phyloP scores from a whole-genome alignment of 2,888 invertebrate genomes.

The Pollenia amentaria region DNA sequence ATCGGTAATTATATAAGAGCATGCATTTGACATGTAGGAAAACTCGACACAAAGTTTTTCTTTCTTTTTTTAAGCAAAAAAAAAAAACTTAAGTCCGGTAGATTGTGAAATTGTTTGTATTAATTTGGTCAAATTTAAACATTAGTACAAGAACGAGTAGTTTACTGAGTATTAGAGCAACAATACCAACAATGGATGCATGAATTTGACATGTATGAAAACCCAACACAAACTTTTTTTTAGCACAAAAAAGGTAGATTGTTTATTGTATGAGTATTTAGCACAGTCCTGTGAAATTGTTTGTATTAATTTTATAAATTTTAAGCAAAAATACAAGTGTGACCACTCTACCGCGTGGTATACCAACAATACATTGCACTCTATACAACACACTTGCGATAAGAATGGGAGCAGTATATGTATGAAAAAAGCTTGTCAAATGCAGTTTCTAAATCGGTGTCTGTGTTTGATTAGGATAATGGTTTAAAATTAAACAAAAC shows the following conservation, averaged over 20 bases:
- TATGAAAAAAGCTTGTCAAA: constrained; percentile 41
- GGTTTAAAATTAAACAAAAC: constrained; percentile 54
- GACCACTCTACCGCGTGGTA: not conserved
- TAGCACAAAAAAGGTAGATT: constrained; percentile 14
- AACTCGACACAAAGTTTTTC: constrained; percentile 32
- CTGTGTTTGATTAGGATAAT: constrained; percentile 68
- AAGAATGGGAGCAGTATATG: too few relatives aligned
- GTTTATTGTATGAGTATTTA: constrained; percentile 47
- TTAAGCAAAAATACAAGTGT: constrained; percentile 46
- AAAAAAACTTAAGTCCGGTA: not conserved
- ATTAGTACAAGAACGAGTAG: constrained; percentile 22
- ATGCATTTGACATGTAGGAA: constrained; percentile 65
- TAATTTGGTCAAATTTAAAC: constrained; percentile 67
- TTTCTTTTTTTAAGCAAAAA: constrained; percentile 14
- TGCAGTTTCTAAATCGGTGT: constrained; percentile 50
- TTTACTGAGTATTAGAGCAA: not conserved
- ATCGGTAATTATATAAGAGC: not conserved
- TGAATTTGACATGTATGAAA: constrained; percentile 56
- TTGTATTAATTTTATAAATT: constrained; percentile 69
- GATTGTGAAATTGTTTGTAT: constrained; percentile 63
- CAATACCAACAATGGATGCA: not conserved
- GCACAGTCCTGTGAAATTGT: constrained; percentile 65
- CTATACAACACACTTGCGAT: not conserved
- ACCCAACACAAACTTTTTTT: constrained; percentile 11
- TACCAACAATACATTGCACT: constrained; percentile 24